Percentiles rank a stretch among this genome's conserved stretches.
phyloP scores from a whole-genome alignment of 92 coral and sea anemone genomes.

The Epizoanthus stellaris region DNA sequence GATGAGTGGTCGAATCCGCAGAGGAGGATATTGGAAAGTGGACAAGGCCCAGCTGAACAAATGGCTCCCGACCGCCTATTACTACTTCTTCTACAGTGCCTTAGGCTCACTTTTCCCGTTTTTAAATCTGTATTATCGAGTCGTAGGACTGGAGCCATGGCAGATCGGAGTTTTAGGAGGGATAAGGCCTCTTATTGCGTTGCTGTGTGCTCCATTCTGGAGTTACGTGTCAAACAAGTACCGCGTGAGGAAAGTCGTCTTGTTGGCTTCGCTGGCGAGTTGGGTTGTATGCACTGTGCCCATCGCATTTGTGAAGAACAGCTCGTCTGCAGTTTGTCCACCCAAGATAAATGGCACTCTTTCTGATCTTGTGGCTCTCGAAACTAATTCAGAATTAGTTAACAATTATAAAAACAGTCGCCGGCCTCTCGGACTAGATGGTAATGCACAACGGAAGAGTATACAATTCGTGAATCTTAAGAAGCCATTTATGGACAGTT shows the following conservation, averaged over 20 bases:
- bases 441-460: background rate
- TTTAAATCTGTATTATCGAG: slow-evolving; percentile 76
- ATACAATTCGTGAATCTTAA: slow-evolving; percentile 18
- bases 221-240: slow-evolving; percentile 73
- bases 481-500: slow-evolving; percentile 63
- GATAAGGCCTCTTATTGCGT: slow-evolving; percentile 78
- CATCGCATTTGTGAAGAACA: slow-evolving; percentile 63
- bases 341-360: slow-evolving; percentile 21
- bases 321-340: slow-evolving; percentile 47
- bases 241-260: slow-evolving; percentile 67
- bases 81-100: slow-evolving; percentile 85
- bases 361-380: background rate
- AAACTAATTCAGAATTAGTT: background rate
- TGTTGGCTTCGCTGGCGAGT: slow-evolving; percentile 68
- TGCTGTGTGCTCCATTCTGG: slow-evolving; percentile 82
- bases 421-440: background rate
- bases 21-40: slow-evolving; percentile 73
- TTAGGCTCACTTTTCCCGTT: slow-evolving; percentile 85
- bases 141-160: slow-evolving; percentile 83
- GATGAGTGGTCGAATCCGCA: slow-evolving; percentile 55
- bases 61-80: slow-evolving; percentile 79
- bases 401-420: slow-evolving; percentile 18
- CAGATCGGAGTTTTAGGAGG: slow-evolving; percentile 92
- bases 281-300: slow-evolving; percentile 83
- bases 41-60: slow-evolving; percentile 61